Conservation (phyloP, 2,113 vertebrate genomes). For the Pseudopodoces humilis region DNA sequence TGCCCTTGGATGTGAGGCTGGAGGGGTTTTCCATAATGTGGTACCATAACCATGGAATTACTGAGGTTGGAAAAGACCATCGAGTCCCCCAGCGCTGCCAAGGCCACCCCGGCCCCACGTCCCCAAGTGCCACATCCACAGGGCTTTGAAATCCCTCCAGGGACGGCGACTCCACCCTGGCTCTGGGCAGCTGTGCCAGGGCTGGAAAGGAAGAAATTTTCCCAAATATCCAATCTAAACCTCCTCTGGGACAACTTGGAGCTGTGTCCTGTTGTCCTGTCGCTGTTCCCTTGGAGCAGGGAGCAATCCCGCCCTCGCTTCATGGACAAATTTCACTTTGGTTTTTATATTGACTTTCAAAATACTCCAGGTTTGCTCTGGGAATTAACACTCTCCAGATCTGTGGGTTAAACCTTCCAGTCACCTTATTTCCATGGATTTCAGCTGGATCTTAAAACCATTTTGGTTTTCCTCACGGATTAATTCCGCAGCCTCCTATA, state of each 20-base stretch:
- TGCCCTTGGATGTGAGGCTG: neutral
- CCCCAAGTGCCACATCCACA: neutral
- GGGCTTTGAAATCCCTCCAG: neutral
- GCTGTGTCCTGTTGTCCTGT: neutral
- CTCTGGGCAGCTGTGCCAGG: neutral
- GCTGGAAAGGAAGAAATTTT: neutral
- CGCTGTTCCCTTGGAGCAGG: neutral
- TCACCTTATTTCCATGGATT: neutral
- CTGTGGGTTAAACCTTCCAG: neutral
- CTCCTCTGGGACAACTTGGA: neutral
- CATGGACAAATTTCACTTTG: neutral
- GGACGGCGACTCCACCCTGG: neutral
- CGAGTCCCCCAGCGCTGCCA: neutral
- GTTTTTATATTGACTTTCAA: neutral
- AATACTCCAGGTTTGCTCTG: neutral
- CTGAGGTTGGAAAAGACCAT: neutral
- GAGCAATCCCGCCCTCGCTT: fast-evolving
- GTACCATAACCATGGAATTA: fast-evolving
- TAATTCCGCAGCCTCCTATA: neutral
- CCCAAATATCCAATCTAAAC: neutral
- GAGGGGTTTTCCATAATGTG: neutral
- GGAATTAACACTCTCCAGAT: neutral
- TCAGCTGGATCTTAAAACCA: neutral
- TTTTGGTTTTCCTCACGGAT: neutral
- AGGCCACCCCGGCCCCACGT: neutral